phyloP scores from a whole-genome alignment of 2,113 vertebrate genomes.

The Mormoops blainvillei region DNA sequence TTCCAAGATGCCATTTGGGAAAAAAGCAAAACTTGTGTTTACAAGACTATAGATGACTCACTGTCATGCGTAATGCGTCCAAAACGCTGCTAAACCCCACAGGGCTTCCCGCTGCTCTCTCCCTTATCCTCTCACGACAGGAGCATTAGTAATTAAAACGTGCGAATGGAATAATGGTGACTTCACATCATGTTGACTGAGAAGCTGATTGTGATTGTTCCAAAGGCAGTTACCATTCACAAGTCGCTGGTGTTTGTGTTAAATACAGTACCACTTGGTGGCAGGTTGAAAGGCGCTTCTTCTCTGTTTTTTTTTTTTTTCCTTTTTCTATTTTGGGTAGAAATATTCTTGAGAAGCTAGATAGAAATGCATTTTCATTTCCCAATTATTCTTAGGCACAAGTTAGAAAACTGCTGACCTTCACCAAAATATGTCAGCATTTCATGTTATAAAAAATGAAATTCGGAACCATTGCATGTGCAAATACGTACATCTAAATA shows the following conservation, averaged over 20 bases:
- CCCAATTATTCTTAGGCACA: slow-evolving; percentile 85
- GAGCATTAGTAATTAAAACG: slow-evolving; percentile 43
- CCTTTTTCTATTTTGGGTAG: slow-evolving; percentile 79
- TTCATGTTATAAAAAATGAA: slow-evolving; percentile 83
- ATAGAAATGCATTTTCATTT: slow-evolving; percentile 82
- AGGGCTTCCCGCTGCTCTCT: slow-evolving; percentile 35
- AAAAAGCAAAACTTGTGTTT: slow-evolving; percentile 48
- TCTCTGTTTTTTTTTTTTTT: slow-evolving; percentile 48
- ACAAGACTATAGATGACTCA: slow-evolving; percentile 49
- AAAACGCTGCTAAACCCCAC: not conserved
- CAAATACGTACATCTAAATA: slow-evolving; percentile 65
- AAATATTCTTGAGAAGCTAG: slow-evolving; percentile 83
- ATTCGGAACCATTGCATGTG: slow-evolving; percentile 75
- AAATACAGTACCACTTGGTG: slow-evolving; percentile 80
- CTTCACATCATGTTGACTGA: slow-evolving; percentile 70
- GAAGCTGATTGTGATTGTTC: slow-evolving; percentile 76
- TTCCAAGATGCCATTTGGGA: slow-evolving; percentile 50
- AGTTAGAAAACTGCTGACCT: slow-evolving; percentile 84
- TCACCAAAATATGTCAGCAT: slow-evolving; percentile 86
- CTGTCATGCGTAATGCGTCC: not conserved
- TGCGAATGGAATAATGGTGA: slow-evolving; percentile 34
- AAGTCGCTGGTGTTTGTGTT: slow-evolving; percentile 87
- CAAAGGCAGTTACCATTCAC: slow-evolving; percentile 76
- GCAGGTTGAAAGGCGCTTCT: slow-evolving; percentile 85
- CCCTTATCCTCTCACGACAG: slow-evolving; percentile 38